Evolutionary conservation across 2,888 invertebrate genomes (phyloP), one percentile per base, ranked within the genome.

Genomic region (Pherbina coryleti): DNA sequence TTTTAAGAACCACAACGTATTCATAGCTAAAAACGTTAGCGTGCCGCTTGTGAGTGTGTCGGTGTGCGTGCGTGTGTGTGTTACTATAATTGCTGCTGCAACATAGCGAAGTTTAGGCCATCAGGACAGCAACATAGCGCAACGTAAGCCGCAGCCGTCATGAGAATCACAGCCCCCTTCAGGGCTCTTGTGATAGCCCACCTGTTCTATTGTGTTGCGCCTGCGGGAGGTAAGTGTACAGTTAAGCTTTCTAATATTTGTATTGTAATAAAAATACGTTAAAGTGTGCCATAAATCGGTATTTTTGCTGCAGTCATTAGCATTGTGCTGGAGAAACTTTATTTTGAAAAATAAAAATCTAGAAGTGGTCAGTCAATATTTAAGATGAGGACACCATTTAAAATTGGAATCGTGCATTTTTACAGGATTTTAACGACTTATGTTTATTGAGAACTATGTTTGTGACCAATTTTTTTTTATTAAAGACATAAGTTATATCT

Each of bases 141-240:
- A 79, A 44, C 72, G 60, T 67, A 22, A 77, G 49, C 66, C 73
- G 55, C 64, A 76, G 71, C 70, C 88, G 88, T 87, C 88, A 90
- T 90, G 90, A 89, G 87, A 87, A 87, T 87, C 85, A 86, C 86
- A 84, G 84, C 86, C 84, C 88, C 86, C 79, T 86, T 88, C 83
- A 84, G 87, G 85, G 86, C 87, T 84, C 84, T 90, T 83, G 85
- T 89, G 85, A 84, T 90, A 84, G 86, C 89, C 87, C 89, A 89
- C 86, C 86, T 90, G 77, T 87, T 88, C 84, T 87, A 86, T 80
- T 86, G 87, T 83, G 88, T 89, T 81, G 86, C 88, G 85, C 87
- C 88, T 84, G 89, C 89, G 84, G 90, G 90, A 84, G 90, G 90
- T 90, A 86, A 88, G 90, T 88, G 69, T 66, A 71, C 53, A 44